These are phyloP conservation scores for Brotula barbata DNA, from an alignment of 2,797 vertebrate species.

Conservation along the genomic window DNA sequence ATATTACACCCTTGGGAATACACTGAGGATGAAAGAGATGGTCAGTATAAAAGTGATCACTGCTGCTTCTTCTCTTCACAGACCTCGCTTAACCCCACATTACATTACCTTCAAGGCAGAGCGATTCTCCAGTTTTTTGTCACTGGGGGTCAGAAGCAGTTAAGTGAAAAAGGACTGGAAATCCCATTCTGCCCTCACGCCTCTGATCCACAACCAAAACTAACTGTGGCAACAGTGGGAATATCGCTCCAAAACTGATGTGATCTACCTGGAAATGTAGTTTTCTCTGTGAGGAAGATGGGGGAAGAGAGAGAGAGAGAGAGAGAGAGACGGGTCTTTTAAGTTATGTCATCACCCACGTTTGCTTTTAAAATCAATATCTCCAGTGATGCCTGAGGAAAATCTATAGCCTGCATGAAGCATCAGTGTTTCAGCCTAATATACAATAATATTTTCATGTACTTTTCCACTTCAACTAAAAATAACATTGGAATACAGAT, in stretches of 20 bases:
- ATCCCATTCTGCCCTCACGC: conserved; percentile 56
- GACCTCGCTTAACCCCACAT: conserved; percentile 38
- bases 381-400: conserved; percentile 6
- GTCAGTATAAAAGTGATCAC: conserved; percentile 18
- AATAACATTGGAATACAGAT: too few relatives aligned
- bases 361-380: too few relatives aligned
- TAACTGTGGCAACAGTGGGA: conserved; percentile 61
- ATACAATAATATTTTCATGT: too few relatives aligned
- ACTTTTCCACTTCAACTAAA: too few relatives aligned
- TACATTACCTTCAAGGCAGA: conserved; percentile 45
- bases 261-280: conserved; percentile 62
- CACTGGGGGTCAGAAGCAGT: conserved; percentile 51
- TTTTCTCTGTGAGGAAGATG: conserved; percentile 32
- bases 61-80: conserved; percentile 32
- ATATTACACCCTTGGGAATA: conserved; percentile 18
- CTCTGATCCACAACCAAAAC: conserved; percentile 70
- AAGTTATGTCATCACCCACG: conserved; percentile 31
- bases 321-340: conserved; percentile 17
- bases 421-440: conserved; percentile 15
- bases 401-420: conserved; percentile 3
- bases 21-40: conserved; percentile 33
- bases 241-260: conserved; percentile 59
- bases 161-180: conserved; percentile 55
- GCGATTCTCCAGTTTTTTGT: conserved; percentile 58
- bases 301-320: not conserved